A percentile compares a stretch with the other conserved stretches of the same genome.
Conservation (phyloP, 2,113 vertebrate genomes). For the Pholis gunnellus region DNA sequence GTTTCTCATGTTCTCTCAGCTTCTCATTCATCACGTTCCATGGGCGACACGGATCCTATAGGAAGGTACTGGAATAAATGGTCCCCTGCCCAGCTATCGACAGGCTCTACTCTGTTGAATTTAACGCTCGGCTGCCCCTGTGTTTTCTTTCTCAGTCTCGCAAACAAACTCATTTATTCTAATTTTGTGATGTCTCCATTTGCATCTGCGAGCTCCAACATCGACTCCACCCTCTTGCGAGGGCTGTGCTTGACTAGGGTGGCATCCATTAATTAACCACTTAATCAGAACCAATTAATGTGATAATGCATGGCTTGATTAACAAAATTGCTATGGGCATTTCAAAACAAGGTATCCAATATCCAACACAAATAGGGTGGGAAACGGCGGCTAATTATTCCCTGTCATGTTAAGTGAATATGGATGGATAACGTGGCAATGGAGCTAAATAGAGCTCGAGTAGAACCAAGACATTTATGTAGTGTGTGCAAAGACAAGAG, state of each 20-base stretch:
- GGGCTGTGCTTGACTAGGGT: conserved; percentile 40
- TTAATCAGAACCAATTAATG: conserved; percentile 74
- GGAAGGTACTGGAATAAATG: conserved; percentile 69
- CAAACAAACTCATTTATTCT: conserved; percentile 75
- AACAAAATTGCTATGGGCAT: conserved; percentile 65
- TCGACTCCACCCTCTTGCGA: conserved; percentile 52
- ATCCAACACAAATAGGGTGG: conserved; percentile 47
- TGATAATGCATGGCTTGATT: conserved; percentile 69
- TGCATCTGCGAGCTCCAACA: conserved; percentile 48
- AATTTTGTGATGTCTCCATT: conserved; percentile 71
- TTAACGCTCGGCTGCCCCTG: conserved; percentile 74
- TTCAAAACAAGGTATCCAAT: conserved; percentile 68
- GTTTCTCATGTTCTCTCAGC: conserved; percentile 12
- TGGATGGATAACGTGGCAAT: conserved; percentile 20
- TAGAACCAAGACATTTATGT: conserved; percentile 10
- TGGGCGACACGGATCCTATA: conserved; percentile 61
- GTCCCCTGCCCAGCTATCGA: conserved; percentile 64
- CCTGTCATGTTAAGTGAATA: conserved; percentile 42
- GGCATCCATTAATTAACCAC: conserved; percentile 67
- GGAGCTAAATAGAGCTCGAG: not conserved
- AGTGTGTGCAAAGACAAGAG: not conserved
- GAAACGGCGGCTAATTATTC: conserved; percentile 56
- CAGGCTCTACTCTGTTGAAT: conserved; percentile 70
- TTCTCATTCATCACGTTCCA: conserved; percentile 66
- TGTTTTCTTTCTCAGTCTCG: conserved; percentile 53